Percentiles rank a stretch among this genome's conserved stretches.
phyloP scores from a whole-genome alignment of 1,140 invertebrate species.

The Aphelinus certus region DNA sequence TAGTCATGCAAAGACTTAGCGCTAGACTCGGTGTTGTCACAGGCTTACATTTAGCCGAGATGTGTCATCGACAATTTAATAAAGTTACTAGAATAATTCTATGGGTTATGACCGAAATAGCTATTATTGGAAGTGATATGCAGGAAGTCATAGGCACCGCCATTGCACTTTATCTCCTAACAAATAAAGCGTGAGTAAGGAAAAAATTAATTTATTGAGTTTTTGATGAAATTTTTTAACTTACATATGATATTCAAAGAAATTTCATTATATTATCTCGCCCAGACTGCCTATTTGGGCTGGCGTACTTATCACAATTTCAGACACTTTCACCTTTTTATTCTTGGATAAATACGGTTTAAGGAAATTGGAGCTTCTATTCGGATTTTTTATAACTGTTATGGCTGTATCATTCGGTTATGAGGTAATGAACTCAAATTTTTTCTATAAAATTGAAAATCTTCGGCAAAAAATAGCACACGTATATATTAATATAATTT shows the following conservation, averaged over 20 bases:
- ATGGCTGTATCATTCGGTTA: constrained; percentile 94
- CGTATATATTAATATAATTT: constrained; percentile 41
- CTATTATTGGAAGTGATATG: constrained; percentile 94
- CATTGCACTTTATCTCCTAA: constrained; percentile 87
- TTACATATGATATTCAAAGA: neutral
- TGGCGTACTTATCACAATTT: constrained; percentile 88
- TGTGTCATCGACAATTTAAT: constrained; percentile 84
- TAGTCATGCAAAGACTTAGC: constrained; percentile 87
- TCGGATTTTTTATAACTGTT: constrained; percentile 82
- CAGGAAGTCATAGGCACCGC: constrained; percentile 93
- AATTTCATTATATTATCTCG: neutral
- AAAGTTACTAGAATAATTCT: constrained; percentile 80
- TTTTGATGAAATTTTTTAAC: constrained; percentile 50
- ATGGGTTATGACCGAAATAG: constrained; percentile 95
- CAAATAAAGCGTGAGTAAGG: constrained; percentile 80
- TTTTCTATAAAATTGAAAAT: neutral
- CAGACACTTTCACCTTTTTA: constrained; percentile 92
- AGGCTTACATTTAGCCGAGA: constrained; percentile 84
- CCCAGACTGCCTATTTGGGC: constrained; percentile 84
- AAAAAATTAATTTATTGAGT: too few species aligned
- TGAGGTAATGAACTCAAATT: constrained; percentile 69
- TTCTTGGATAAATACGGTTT: constrained; percentile 91
- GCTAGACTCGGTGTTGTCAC: constrained; percentile 86
- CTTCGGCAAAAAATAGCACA: too few species aligned
- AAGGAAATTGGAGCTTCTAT: constrained; percentile 88